phyloP scores from a whole-genome alignment of 2,113 vertebrate genomes.

The Gymnorhina tibicen region DNA sequence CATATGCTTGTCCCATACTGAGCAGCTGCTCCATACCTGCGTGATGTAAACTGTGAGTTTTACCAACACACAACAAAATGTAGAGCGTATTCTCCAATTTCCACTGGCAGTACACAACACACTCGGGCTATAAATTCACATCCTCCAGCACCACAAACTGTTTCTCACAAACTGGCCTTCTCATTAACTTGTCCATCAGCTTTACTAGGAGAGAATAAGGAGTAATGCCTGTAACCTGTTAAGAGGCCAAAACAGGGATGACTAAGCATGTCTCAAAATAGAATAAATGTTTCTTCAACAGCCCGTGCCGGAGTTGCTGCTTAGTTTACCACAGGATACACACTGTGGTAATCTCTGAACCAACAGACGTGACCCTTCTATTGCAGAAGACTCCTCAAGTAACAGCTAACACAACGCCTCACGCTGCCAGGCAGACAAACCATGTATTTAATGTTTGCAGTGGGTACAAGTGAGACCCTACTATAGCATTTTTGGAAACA shows the following conservation, averaged over 20 bases:
- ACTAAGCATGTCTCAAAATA: slow-evolving; percentile 43
- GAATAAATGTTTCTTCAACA: background rate
- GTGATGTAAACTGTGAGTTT: background rate
- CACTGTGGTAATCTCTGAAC: background rate
- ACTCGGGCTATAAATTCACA: background rate
- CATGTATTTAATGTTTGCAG: background rate
- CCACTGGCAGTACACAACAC: background rate
- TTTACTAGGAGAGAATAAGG: background rate
- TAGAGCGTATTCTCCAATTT: rapidly evolving
- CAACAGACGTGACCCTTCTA: background rate
- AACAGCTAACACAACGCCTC: background rate
- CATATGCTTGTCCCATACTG: background rate
- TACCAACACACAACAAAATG: background rate
- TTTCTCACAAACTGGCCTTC: background rate
- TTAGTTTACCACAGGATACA: background rate
- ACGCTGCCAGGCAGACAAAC: background rate
- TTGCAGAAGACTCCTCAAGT: background rate
- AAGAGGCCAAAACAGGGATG: background rate
- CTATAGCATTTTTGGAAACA: background rate
- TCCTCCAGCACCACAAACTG: background rate
- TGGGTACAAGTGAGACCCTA: background rate
- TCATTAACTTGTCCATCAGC: background rate
- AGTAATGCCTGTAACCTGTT: background rate
- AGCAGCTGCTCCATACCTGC: background rate
- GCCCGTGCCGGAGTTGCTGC: rapidly evolving